Evolutionary conservation across 2,888 invertebrate species (phyloP).

Genomic region (Cataglyphis altisquamis): DNA sequence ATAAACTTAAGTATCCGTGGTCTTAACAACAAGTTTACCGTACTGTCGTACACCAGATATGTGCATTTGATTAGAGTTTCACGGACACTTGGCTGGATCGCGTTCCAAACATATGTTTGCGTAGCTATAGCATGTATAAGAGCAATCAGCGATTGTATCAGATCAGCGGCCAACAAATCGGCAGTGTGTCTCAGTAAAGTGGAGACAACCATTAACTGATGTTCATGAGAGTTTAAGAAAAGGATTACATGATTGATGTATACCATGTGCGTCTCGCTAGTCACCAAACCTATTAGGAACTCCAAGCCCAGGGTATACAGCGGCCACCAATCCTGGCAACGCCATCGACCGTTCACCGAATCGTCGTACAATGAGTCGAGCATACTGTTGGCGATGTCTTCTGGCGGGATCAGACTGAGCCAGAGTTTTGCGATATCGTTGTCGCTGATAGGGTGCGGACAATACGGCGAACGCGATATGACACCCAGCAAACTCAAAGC

Average conservation of each 20-base stretch:
- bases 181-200: constrained; percentile 84
- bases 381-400: constrained; percentile 81
- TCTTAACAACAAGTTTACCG: constrained; percentile 83
- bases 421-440: constrained; percentile 82
- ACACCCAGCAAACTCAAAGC: constrained; percentile 81
- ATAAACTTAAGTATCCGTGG: constrained; percentile 85
- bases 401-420: constrained; percentile 82
- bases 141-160: constrained; percentile 84
- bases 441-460: constrained; percentile 79
- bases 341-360: constrained; percentile 79
- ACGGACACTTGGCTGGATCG: constrained; percentile 80
- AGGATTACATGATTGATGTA: constrained; percentile 77
- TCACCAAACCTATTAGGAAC: constrained; percentile 81
- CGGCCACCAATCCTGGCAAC: constrained; percentile 85
- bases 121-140: constrained; percentile 83
- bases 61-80: constrained; percentile 84
- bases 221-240: constrained; percentile 83
- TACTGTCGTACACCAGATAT: constrained; percentile 84
- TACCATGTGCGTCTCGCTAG: constrained; percentile 74
- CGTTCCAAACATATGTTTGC: constrained; percentile 81
- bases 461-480: constrained; percentile 80
- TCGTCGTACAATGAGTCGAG: constrained; percentile 82
- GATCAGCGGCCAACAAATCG: constrained; percentile 83
- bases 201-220: constrained; percentile 82
- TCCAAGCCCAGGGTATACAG: constrained; percentile 83